phyloP scores from a whole-genome alignment of 2,113 vertebrate genomes.

The Ceyx margarethae region DNA sequence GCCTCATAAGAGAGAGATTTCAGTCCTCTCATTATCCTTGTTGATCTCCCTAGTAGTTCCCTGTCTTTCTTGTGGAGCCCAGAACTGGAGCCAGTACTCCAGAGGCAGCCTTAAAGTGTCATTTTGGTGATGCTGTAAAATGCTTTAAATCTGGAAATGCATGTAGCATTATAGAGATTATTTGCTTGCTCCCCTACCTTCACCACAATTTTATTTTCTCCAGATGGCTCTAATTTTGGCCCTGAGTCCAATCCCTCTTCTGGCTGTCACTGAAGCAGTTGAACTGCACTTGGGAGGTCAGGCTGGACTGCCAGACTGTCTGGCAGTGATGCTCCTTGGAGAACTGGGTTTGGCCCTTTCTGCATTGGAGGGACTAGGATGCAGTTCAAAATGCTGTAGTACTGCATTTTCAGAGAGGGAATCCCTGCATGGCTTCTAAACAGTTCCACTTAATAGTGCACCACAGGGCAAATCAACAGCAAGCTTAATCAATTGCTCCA shows the following conservation, averaged over 20 bases:
- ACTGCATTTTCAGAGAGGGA: neutral
- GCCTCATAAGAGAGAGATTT: no score
- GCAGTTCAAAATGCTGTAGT: neutral
- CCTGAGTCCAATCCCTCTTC: neutral
- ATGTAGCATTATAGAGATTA: neutral
- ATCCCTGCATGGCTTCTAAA: accelerated
- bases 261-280: neutral
- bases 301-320: neutral
- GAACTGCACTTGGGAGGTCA: neutral
- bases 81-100: no score
- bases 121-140: neutral
- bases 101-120: neutral
- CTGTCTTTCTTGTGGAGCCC: no score
- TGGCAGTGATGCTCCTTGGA: neutral
- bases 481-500: neutral
- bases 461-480: neutral
- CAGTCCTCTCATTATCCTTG: no score
- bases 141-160: neutral
- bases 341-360: neutral
- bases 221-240: neutral
- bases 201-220: neutral
- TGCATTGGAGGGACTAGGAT: neutral
- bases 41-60: no score
- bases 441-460: neutral
- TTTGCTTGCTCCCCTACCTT: neutral